Evolutionary conservation across 2,113 vertebrate species (phyloP), one percentile per base, ranked within the genome.

Genomic region (Trogon melanurus): DNA sequence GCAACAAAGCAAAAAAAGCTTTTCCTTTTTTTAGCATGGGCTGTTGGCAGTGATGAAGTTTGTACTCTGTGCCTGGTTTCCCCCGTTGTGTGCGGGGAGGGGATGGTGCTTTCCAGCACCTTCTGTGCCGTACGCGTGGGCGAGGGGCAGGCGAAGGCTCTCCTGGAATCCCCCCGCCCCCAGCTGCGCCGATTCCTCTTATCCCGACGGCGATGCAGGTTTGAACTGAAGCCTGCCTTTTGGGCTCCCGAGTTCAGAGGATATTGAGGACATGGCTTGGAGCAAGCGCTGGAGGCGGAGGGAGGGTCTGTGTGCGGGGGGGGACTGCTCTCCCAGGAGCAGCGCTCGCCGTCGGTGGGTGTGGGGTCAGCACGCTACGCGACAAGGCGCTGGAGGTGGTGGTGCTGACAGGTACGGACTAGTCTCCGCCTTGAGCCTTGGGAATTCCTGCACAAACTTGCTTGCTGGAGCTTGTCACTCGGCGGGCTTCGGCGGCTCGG

Each of bases 31-130:
- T 88, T 79, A 85, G 47, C 38, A 10, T 8, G 17, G 34, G 4
- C 64, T 91, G 50, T 47, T 93, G 75, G 81, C 79, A 91, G 93
- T 50, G 83, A 15, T 81, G 38, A 67, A 73, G 67, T 90, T 80
- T 27, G 6, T 50, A 13, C 41, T 79, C 36, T n/a, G 27, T 82
- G 80, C 57, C 50, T 85, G 64, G 29, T 69, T 79, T 91, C 44
- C 82, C 64, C 34, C 27, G 60, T 32, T 90, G 38, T 73, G 30
- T 78, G 83, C 41, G 9, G 79, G 72, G 30, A 65, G 76, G 29
- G 21, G 61, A 60, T 38, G 73, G 83, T 94, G 92, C 69, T 97
- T 95, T 94, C 83, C 91, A 94, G 88, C 83, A 81, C 71, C 60
- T 96, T 95, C 93, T 88, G 78, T 54, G 79, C 86, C 0, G 4